phyloP scores from a whole-genome alignment of 92 coral and sea anemone species.

The Phymanthus crucifer region DNA sequence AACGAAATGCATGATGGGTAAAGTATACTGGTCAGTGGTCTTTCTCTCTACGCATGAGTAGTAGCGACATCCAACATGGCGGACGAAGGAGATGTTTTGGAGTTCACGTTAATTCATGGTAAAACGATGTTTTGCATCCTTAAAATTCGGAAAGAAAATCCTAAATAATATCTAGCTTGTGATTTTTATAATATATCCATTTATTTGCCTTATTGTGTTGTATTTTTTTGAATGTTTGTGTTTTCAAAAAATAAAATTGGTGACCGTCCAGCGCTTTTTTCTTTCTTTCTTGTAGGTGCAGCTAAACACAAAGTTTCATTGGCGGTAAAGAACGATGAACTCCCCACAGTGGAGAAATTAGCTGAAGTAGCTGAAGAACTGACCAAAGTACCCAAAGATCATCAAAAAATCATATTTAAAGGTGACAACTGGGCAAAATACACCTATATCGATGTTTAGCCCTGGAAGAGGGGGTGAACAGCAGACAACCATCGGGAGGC shows the following conservation, averaged over 20 bases:
- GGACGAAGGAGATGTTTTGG: slow-evolving; percentile 46
- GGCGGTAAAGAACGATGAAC: slow-evolving; percentile 17
- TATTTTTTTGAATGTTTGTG: not conserved
- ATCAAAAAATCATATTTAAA: slow-evolving; percentile 85
- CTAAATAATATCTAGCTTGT: not conserved
- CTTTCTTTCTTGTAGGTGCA: slow-evolving; percentile 6
- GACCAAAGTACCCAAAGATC: slow-evolving; percentile 74
- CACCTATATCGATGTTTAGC: too few relatives aligned
- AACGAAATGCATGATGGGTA: not conserved
- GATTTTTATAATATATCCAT: not conserved
- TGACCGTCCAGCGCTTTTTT: not conserved
- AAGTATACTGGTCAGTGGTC: slow-evolving; percentile 21
- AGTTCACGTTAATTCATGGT: slow-evolving; percentile 69
- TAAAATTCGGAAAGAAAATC: not conserved
- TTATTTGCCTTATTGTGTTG: not conserved
- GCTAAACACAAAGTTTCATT: slow-evolving; percentile 17
- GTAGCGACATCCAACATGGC: slow-evolving; percentile 29
- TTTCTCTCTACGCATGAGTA: slow-evolving; percentile 42
- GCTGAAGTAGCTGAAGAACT: slow-evolving; percentile 60
- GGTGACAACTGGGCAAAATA: too few relatives aligned
- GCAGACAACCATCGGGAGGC: too few relatives aligned
- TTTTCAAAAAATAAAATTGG: not conserved
- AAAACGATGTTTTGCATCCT: slow-evolving; percentile 5
- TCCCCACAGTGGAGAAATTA: slow-evolving; percentile 59
- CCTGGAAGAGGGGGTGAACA: too few relatives aligned